Percentiles rank a stretch among this genome's conserved stretches.
Evolutionary conservation across 1,140 invertebrate species (phyloP).

Genomic region (Maniola jurtina): DNA sequence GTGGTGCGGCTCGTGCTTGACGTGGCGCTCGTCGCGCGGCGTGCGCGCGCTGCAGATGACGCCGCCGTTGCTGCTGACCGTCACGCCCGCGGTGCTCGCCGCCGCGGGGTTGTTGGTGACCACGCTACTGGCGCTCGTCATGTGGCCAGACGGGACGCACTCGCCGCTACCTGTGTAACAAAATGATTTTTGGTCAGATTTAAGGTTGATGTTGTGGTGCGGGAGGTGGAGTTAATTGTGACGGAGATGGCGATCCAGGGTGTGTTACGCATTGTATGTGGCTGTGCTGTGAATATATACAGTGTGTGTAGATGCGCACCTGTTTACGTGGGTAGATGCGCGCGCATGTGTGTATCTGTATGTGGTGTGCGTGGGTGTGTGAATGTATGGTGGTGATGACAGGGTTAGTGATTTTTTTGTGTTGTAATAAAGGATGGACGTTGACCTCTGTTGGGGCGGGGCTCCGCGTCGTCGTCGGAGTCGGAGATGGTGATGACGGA

Average conservation of each 20-base stretch:
- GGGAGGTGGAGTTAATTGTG: too few relatives aligned
- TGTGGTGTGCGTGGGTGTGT: too few relatives aligned
- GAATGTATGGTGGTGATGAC: too few relatives aligned
- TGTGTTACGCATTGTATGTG: too few relatives aligned
- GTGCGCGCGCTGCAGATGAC: slow-evolving; percentile 57
- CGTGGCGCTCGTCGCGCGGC: slow-evolving; percentile 58
- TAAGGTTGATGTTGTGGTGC: background rate
- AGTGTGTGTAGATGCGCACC: too few relatives aligned
- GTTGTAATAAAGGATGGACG: too few relatives aligned
- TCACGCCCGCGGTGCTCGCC: slow-evolving; percentile 20
- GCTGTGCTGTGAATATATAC: too few relatives aligned
- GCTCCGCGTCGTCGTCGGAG: slow-evolving; percentile 91
- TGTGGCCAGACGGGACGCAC: slow-evolving; percentile 57
- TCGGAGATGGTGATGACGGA: slow-evolving; percentile 98
- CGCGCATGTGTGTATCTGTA: too few relatives aligned
- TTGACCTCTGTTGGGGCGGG: slow-evolving; percentile 58
- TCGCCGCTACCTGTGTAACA: slow-evolving; percentile 39
- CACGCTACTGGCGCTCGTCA: slow-evolving; percentile 82
- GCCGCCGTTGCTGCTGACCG: slow-evolving; percentile 37
- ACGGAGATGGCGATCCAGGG: too few relatives aligned
- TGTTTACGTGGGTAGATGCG: too few relatives aligned
- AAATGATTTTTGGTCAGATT: slow-evolving; percentile 1
- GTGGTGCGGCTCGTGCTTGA: slow-evolving; percentile 74
- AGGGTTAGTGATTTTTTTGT: too few relatives aligned
- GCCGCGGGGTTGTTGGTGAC: background rate